A percentile compares a stretch with the other conserved stretches of the same genome.
phyloP scores from a whole-genome alignment of 2,888 invertebrate species.

The Bombylius discolor region DNA sequence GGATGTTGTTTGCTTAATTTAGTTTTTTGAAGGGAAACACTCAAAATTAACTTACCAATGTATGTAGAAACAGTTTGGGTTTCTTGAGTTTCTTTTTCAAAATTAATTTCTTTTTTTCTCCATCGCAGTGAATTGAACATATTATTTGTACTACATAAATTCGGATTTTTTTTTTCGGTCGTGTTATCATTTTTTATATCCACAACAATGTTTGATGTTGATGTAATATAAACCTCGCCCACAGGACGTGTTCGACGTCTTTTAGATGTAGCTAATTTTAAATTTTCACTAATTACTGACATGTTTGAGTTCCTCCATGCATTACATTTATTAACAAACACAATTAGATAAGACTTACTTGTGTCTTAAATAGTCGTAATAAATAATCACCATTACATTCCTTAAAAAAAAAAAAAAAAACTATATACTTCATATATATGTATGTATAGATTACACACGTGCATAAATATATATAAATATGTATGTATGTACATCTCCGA shows the following conservation, averaged over 20 bases:
- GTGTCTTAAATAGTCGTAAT: too few species aligned
- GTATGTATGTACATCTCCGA: too few species aligned
- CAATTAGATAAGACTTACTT: too few species aligned
- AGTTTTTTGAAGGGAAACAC: not conserved
- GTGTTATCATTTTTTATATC: slow-evolving; percentile 15
- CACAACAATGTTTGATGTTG: slow-evolving; percentile 28
- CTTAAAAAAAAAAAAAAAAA: too few species aligned
- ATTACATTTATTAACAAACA: not conserved
- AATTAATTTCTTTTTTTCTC: not conserved
- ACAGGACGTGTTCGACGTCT: slow-evolving; percentile 31
- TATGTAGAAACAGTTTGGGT: slow-evolving; percentile 13
- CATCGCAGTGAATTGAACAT: not conserved
- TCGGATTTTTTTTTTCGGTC: slow-evolving; percentile 15
- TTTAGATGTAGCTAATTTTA: slow-evolving; percentile 19
- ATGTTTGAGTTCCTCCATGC: not conserved
- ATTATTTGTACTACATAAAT: slow-evolving; percentile 14
- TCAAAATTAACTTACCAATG: slow-evolving; percentile 14
- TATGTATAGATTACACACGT: too few species aligned
- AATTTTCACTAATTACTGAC: not conserved
- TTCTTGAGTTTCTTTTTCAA: slow-evolving; percentile 1
- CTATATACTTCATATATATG: too few species aligned
- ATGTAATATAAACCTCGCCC: slow-evolving; percentile 33
- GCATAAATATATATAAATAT: too few species aligned
- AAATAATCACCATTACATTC: too few species aligned
- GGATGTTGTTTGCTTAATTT: too few species aligned